Evolutionary conservation across 2,797 vertebrate genomes (phyloP).

Genomic region (Moxostoma hubbsi): DNA sequence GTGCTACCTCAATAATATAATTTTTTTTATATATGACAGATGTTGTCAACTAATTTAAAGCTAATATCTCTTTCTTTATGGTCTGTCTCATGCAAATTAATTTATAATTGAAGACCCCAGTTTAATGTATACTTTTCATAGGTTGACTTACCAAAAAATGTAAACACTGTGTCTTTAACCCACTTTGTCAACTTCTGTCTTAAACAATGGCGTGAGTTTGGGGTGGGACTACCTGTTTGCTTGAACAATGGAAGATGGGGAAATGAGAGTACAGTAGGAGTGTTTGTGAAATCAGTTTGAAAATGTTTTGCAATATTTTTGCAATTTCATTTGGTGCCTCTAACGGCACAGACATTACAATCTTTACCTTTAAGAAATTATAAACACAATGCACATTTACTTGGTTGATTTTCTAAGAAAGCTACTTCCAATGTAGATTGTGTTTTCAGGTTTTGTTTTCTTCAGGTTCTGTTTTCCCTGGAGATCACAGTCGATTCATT

Average conservation of each 20-base stretch:
- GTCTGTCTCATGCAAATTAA: no score
- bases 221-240: background rate
- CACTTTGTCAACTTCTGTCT: background rate
- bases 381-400: background rate
- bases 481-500: conserved; percentile 33
- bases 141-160: no score
- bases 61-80: no score
- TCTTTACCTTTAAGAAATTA: background rate
- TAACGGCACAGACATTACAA: background rate
- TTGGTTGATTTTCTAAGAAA: background rate
- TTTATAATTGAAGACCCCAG: no score
- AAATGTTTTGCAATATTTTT: background rate
- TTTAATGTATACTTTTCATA: no score
- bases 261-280: background rate
- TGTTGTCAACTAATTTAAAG: no score
- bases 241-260: background rate
- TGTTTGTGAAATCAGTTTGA: background rate
- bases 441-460: conserved; percentile 10
- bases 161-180: no score
- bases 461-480: conserved; percentile 12
- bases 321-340: no score
- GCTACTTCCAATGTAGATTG: background rate
- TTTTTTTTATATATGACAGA: no score
- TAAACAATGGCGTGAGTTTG: background rate
- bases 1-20: no score